These are phyloP conservation scores for Cotesia chilonis DNA, from an alignment of 1,140 invertebrate genomes.

Conservation along the genomic window DNA sequence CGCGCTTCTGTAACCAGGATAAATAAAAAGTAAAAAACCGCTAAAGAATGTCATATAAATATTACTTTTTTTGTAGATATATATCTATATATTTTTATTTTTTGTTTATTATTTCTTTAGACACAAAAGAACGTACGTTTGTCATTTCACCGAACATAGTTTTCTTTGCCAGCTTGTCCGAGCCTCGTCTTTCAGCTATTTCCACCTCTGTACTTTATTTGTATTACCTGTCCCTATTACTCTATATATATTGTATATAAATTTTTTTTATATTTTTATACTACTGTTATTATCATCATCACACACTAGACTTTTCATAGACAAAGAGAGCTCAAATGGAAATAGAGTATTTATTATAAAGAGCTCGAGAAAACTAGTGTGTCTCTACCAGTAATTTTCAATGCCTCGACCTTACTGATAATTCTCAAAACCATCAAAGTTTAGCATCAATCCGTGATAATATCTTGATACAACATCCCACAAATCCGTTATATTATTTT, in stretches of 20 bases:
- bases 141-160: slow-evolving; percentile 19
- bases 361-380: neutral
- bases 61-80: slow-evolving; percentile 16
- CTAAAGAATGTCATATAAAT: slow-evolving; percentile 8
- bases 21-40: neutral
- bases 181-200: neutral
- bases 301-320: neutral
- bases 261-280: neutral
- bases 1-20: neutral
- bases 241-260: neutral
- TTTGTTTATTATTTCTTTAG: slow-evolving; percentile 3
- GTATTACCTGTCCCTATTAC: too few species aligned
- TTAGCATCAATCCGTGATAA: slow-evolving; percentile 32
- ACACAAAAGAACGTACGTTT: slow-evolving; percentile 22
- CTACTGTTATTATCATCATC: neutral
- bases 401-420: slow-evolving; percentile 5
- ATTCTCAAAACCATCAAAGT: slow-evolving; percentile 14
- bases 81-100: neutral
- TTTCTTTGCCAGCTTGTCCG: slow-evolving; percentile 2
- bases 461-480: slow-evolving; percentile 35
- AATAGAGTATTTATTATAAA: slow-evolving; percentile 19
- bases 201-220: too few species aligned
- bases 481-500: slow-evolving; percentile 35
- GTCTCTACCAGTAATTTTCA: slow-evolving; percentile 12
- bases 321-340: neutral